phyloP scores from a whole-genome alignment of 1,140 invertebrate species.

The Lepidurus apus region DNA sequence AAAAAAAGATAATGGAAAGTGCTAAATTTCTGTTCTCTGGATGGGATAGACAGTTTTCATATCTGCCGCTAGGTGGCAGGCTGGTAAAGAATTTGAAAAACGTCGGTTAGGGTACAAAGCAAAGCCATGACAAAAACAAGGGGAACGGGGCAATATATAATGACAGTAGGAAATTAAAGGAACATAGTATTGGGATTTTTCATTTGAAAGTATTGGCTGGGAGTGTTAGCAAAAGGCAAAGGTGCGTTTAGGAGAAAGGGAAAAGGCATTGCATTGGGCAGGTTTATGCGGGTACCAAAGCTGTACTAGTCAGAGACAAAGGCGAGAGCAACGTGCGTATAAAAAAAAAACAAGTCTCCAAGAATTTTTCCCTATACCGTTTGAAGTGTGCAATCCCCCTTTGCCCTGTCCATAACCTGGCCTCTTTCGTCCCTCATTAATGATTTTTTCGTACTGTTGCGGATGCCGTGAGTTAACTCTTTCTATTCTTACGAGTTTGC shows the following conservation, averaged over 20 bases:
- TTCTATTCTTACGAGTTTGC: neutral
- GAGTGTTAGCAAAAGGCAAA: too few relatives aligned
- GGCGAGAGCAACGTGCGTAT: neutral
- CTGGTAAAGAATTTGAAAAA: neutral
- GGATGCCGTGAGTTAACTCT: conserved; percentile 18
- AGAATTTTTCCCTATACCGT: conserved; percentile 6
- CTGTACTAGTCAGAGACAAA: conserved; percentile 16
- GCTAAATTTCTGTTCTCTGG: too few relatives aligned
- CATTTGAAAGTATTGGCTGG: too few relatives aligned
- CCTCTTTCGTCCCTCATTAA: conserved; percentile 7
- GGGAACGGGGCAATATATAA: neutral
- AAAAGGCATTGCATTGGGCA: neutral
- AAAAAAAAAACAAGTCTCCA: neutral
- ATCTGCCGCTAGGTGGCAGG: too few relatives aligned
- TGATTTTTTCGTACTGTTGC: conserved; percentile 5
- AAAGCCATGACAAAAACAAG: conserved; percentile 8
- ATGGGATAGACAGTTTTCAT: too few relatives aligned
- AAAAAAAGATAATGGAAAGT: too few relatives aligned
- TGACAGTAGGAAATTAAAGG: neutral
- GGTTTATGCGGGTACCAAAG: conserved; percentile 21
- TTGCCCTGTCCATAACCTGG: conserved; percentile 5
- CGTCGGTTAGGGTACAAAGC: neutral
- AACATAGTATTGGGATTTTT: neutral
- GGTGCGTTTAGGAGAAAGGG: neutral
- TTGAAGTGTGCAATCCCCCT: conserved; percentile 13